A percentile compares a stretch with the other conserved stretches of the same genome.
These are phyloP conservation scores for Cataglyphis livida DNA, from an alignment of 2,888 invertebrate species.

Conservation along the genomic window DNA sequence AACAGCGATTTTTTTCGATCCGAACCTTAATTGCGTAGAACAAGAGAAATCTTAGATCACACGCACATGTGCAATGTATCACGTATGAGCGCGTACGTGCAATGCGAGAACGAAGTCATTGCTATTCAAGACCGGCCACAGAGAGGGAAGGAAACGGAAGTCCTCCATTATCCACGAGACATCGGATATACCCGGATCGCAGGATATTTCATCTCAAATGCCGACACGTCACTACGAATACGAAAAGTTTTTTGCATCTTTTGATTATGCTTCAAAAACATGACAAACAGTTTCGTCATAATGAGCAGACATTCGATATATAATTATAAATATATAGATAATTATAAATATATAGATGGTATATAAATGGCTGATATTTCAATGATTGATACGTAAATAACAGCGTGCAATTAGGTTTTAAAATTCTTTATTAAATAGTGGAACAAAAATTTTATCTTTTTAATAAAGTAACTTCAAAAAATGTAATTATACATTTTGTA, in stretches of 20 bases:
- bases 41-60: conserved; percentile 21
- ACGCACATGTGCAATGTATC: conserved; percentile 30
- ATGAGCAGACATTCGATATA: neutral
- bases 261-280: neutral
- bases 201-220: conserved; percentile 64
- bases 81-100: conserved; percentile 60
- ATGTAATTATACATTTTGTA: neutral
- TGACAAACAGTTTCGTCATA: neutral
- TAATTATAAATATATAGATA: too few species aligned
- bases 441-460: neutral
- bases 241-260: conserved; percentile 19
- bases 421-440: neutral
- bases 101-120: conserved; percentile 76
- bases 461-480: neutral
- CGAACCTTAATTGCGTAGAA: neutral
- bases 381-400: neutral
- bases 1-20: neutral
- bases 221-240: conserved; percentile 3
- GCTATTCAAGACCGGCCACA: conserved; percentile 79
- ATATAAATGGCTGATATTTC: neutral
- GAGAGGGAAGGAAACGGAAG: conserved; percentile 80
- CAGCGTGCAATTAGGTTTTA: neutral
- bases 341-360: too few species aligned
- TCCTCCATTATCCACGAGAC: conserved; percentile 77
- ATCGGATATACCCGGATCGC: conserved; percentile 70